These are phyloP conservation scores for Zaprionus lachaisei DNA, from an alignment of 1,140 invertebrate genomes.

Conservation along the genomic window DNA sequence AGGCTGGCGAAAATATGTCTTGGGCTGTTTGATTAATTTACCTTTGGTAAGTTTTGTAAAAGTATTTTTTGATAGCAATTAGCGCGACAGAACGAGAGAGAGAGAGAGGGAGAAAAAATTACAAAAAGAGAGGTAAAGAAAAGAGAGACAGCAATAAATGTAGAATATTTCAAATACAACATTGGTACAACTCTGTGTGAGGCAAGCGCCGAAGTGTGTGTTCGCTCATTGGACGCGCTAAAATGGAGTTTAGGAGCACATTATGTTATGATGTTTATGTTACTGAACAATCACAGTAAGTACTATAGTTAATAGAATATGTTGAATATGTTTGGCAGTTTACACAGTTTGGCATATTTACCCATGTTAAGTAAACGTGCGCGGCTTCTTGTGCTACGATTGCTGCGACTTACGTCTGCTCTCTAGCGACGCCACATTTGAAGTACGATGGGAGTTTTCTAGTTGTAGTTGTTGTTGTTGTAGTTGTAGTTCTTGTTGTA, in stretches of 20 bases:
- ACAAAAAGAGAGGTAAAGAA: conserved; percentile 41
- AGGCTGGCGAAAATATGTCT: conserved; percentile 10
- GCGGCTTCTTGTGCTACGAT: conserved; percentile 72
- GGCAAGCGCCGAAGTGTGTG: not conserved
- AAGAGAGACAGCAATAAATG: conserved; percentile 50
- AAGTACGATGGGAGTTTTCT: conserved; percentile 44
- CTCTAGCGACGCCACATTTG: conserved; percentile 52
- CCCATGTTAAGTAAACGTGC: conserved; percentile 82
- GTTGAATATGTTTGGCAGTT: conserved; percentile 1
- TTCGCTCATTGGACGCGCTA: conserved; percentile 40
- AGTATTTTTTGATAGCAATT: conserved; percentile 28
- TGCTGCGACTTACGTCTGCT: conserved; percentile 44
- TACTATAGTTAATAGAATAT: conserved; percentile 12
- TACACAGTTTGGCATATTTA: conserved; percentile 65
- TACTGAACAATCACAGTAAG: conserved; percentile 39
- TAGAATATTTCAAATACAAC: conserved; percentile 37
- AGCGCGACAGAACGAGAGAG: conserved; percentile 22
- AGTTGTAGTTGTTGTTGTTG: conserved; percentile 47
- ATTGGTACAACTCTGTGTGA: conserved; percentile 1
- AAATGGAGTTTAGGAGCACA: conserved; percentile 46
- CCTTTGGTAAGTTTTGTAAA: conserved; percentile 52
- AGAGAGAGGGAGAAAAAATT: conserved; percentile 40
- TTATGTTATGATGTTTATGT: conserved; percentile 21
- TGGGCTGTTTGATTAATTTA: conserved; percentile 61
- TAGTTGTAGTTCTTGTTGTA: conserved; percentile 55